Evolutionary conservation across 2,797 vertebrate genomes (phyloP).

Genomic region (Hoplostethus atlanticus): DNA sequence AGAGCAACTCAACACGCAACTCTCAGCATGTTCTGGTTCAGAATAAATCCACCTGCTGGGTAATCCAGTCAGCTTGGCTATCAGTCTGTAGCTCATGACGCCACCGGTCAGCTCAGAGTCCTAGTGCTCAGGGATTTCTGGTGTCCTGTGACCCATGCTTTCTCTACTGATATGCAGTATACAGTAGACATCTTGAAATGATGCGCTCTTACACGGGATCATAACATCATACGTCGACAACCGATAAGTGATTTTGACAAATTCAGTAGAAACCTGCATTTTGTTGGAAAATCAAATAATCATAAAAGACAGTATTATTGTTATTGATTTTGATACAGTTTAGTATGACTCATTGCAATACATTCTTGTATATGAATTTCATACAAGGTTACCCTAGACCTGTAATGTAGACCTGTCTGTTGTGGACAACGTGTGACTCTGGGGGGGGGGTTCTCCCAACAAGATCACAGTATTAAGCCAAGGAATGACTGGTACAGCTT

Average conservation of each 20-base stretch:
- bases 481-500: slow-evolving; percentile 28
- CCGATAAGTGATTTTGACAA: no score
- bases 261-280: background rate
- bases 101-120: slow-evolving; percentile 33
- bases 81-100: slow-evolving; percentile 67
- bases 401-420: background rate
- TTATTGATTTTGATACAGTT: background rate
- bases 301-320: background rate
- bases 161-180: background rate
- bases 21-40: slow-evolving; percentile 66
- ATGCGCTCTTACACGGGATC: background rate
- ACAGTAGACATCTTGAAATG: background rate
- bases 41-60: slow-evolving; percentile 70
- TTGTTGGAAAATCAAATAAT: background rate
- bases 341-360: background rate
- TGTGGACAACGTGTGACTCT: background rate
- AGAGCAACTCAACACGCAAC: slow-evolving; percentile 53
- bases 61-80: slow-evolving; percentile 73
- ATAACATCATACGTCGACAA: background rate
- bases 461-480: slow-evolving; percentile 18
- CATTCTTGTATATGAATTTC: background rate
- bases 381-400: no score
- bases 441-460: slow-evolving; percentile 11
- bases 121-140: slow-evolving; percentile 19
- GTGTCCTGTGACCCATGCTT: slow-evolving; percentile 19